These are phyloP conservation scores for Garrulus glandarius DNA, from an alignment of 2,797 vertebrate species.

Conservation along the genomic window DNA sequence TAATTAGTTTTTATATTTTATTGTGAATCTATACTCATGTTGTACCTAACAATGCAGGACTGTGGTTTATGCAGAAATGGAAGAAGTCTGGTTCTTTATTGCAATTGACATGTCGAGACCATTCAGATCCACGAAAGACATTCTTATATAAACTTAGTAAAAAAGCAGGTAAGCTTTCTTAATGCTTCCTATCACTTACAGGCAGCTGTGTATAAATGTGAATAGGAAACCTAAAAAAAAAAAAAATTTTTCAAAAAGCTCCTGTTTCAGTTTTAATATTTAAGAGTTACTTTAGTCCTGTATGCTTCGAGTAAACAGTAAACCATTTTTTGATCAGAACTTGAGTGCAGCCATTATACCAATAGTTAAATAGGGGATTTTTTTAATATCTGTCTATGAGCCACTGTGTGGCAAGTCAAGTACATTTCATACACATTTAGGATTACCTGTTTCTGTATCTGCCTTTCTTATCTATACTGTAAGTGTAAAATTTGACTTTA, in stretches of 20 bases:
- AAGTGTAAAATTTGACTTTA: neutral
- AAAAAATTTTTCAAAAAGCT: neutral
- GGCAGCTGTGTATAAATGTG: neutral
- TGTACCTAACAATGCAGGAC: slow-evolving; percentile 77
- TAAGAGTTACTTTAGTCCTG: neutral
- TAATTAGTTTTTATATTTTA: neutral
- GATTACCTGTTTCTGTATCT: neutral
- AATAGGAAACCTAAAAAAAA: neutral
- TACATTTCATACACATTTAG: neutral
- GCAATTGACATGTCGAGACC: slow-evolving; percentile 94
- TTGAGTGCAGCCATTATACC: neutral
- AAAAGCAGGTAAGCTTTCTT: slow-evolving; percentile 86
- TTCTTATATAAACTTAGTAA: slow-evolving; percentile 99
- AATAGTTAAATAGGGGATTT: neutral
- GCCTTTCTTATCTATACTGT: neutral
- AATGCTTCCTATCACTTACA: neutral
- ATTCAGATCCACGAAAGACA: slow-evolving; percentile 96
- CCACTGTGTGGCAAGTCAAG: neutral
- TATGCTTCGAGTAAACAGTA: neutral
- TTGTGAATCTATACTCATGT: neutral
- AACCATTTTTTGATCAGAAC: neutral
- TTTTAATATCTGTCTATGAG: neutral
- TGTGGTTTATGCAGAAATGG: slow-evolving; percentile 99
- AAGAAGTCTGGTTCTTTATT: slow-evolving; percentile 97
- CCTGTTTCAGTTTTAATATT: neutral